A percentile compares a stretch with the other conserved stretches of the same genome.
phyloP scores from a whole-genome alignment of 2,797 vertebrate genomes.

The Phrynocephalus guinanensis region DNA sequence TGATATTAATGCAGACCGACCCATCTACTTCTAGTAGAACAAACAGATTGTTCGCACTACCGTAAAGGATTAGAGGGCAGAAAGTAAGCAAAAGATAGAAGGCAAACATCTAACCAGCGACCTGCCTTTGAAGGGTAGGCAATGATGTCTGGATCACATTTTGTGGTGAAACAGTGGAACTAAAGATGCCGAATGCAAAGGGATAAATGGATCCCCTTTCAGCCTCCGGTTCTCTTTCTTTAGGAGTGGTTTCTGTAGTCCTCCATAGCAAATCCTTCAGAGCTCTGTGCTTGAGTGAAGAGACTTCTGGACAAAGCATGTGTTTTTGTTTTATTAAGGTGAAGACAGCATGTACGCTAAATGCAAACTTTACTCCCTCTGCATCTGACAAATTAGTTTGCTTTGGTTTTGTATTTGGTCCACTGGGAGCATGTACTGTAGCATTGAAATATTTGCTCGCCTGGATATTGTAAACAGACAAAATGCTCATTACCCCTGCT shows the following conservation, averaged over 20 bases:
- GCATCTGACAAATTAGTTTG: too few relatives aligned
- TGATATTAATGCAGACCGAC: slow-evolving; percentile 1
- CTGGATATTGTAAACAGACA: too few relatives aligned
- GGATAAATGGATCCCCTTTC: background rate
- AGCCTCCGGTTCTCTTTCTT: background rate
- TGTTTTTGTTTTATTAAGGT: background rate
- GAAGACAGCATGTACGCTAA: too few relatives aligned
- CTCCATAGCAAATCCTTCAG: too few relatives aligned
- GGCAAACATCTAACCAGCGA: background rate
- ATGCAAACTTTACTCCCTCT: too few relatives aligned
- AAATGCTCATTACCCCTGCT: too few relatives aligned
- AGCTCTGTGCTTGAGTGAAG: too few relatives aligned
- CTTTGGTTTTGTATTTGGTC: too few relatives aligned
- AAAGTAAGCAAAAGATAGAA: background rate
- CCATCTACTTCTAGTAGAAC: slow-evolving; percentile 13
- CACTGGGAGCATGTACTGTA: too few relatives aligned
- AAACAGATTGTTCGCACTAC: background rate
- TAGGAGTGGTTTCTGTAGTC: background rate
- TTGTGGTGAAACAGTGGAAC: background rate
- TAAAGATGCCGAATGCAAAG: background rate
- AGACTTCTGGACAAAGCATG: too few relatives aligned
- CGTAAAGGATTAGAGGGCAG: slow-evolving; percentile 8
- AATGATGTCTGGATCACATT: background rate
- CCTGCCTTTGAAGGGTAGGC: background rate
- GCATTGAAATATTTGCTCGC: too few relatives aligned